These are phyloP conservation scores for Desmophyllum pertusum DNA, from an alignment of 92 coral and sea anemone species.

Conservation along the genomic window DNA sequence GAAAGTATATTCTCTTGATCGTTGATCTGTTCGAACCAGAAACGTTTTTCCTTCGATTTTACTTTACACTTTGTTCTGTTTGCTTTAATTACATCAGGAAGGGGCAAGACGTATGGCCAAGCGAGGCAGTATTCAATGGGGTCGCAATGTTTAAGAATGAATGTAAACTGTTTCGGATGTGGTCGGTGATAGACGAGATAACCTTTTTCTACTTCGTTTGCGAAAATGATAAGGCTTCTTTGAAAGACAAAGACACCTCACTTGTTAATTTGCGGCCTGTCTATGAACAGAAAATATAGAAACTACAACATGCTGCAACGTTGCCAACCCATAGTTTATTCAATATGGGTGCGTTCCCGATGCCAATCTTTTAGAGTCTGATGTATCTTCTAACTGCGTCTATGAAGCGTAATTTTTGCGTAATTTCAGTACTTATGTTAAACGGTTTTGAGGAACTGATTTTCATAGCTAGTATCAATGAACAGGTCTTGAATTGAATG, in stretches of 20 bases:
- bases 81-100: constrained; percentile 6
- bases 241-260: not conserved
- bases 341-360: not conserved
- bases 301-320: not conserved
- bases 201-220: constrained; percentile 4
- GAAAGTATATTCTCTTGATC: not conserved
- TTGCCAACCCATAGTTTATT: not conserved
- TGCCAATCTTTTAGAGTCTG: not conserved
- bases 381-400: not conserved
- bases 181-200: constrained; percentile 32
- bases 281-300: not conserved
- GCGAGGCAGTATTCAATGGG: not conserved
- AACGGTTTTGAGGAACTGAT: not conserved
- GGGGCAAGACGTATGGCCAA: not conserved
- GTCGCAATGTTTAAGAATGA: constrained; percentile 38
- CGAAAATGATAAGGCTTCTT: not conserved
- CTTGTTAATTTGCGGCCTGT: not conserved
- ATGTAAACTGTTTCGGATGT: constrained; percentile 42
- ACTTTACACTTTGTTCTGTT: not conserved
- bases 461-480: constrained; percentile 1
- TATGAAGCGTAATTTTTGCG: not conserved
- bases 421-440: not conserved
- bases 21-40: not conserved
- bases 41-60: not conserved
- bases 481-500: constrained; percentile 11